Evolutionary conservation across 2,888 invertebrate genomes (phyloP).

Genomic region (Leptarthrus brevirostris): DNA sequence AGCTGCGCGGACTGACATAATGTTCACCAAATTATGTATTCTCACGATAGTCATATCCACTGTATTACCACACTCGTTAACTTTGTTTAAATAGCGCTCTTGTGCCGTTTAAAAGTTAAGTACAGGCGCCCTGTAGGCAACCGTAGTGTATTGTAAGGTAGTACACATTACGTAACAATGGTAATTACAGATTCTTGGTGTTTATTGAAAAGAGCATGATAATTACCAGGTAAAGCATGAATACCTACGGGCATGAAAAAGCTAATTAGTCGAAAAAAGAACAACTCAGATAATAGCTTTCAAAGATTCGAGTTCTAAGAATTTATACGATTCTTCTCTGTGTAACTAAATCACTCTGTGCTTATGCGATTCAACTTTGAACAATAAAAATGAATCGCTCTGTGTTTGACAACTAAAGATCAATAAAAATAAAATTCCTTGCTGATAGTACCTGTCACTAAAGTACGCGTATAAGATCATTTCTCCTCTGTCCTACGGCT

Average conservation of each 20-base stretch:
- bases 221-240: not conserved
- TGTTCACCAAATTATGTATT: conserved; percentile 34
- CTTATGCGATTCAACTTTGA: too few relatives aligned
- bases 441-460: too few relatives aligned
- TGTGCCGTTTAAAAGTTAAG: not conserved
- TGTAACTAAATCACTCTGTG: too few relatives aligned
- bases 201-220: not conserved
- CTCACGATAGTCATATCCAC: not conserved
- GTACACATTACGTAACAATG: not conserved
- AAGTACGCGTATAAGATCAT: too few relatives aligned
- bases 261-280: not conserved
- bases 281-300: too few relatives aligned
- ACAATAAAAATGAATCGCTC: too few relatives aligned
- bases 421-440: too few relatives aligned
- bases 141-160: too few relatives aligned
- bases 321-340: too few relatives aligned
- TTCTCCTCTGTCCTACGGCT: too few relatives aligned
- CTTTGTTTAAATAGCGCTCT: not conserved
- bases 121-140: not conserved
- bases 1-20: not conserved
- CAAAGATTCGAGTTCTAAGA: too few relatives aligned
- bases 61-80: not conserved
- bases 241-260: not conserved
- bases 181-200: not conserved
- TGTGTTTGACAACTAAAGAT: too few relatives aligned